Conservation (phyloP, 2,888 invertebrate species). For the Pseudococcus viburni region DNA sequence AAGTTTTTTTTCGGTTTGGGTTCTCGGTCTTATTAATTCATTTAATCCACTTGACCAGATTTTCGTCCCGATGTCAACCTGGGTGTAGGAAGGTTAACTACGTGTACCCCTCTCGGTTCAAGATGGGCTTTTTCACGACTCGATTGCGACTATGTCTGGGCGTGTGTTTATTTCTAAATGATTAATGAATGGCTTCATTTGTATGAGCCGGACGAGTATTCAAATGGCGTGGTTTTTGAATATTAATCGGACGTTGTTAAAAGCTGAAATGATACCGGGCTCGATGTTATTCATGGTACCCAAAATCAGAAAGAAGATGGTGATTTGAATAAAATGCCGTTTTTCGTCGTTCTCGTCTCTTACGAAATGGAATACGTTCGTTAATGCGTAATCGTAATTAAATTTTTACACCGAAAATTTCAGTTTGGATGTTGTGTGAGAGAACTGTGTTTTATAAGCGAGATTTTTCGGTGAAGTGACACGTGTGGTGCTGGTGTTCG, state of each 20-base stretch:
- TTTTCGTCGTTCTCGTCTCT: background rate
- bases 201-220: slow-evolving; percentile 43
- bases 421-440: background rate
- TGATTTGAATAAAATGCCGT: slow-evolving; percentile 55
- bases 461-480: no score
- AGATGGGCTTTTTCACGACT: background rate
- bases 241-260: slow-evolving; percentile 38
- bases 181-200: slow-evolving; percentile 50
- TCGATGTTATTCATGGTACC: background rate
- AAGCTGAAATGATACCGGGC: slow-evolving; percentile 10
- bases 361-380: background rate
- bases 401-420: background rate
- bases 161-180: slow-evolving; percentile 34
- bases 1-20: background rate
- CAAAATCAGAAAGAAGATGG: slow-evolving; percentile 18
- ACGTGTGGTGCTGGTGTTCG: no score
- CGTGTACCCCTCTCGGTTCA: background rate
- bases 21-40: slow-evolving; percentile 9
- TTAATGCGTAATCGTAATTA: background rate
- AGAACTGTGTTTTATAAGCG: no score
- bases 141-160: slow-evolving; percentile 4
- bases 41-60: slow-evolving; percentile 21
- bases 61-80: slow-evolving; percentile 17
- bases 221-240: slow-evolving; percentile 44
- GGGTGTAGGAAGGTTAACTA: slow-evolving; percentile 44